These are phyloP conservation scores for Sebastes fasciatus DNA, from an alignment of 2,113 vertebrate species.

Conservation along the genomic window DNA sequence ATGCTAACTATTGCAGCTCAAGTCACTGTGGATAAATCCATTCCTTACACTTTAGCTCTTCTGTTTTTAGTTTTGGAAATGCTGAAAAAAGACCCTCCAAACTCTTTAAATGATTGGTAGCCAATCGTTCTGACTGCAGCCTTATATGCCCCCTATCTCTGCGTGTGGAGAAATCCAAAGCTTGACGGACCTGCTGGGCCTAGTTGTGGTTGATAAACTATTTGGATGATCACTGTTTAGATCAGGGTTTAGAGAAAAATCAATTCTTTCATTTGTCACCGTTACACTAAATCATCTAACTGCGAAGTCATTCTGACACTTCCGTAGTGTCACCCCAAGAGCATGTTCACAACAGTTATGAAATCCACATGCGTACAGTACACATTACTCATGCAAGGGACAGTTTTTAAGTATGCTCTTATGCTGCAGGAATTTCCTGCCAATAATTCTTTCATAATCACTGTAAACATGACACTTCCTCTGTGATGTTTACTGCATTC, in stretches of 20 bases:
- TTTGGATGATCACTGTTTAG: not conserved
- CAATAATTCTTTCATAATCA: conserved; percentile 45
- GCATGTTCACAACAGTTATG: not conserved
- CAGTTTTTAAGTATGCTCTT: conserved; percentile 31
- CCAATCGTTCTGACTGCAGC: not conserved
- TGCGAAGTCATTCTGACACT: conserved; percentile 6
- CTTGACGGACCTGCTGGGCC: not conserved
- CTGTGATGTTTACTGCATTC: conserved; percentile 20
- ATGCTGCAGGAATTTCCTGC: conserved; percentile 28
- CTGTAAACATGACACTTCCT: conserved; percentile 40
- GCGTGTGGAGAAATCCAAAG: not conserved
- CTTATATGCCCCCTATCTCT: fast-evolving
- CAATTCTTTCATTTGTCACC: conserved; percentile 9
- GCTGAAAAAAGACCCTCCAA: not conserved
- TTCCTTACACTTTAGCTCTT: not conserved
- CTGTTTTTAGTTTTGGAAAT: not conserved
- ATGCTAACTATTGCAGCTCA: not conserved
- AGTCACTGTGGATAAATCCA: not conserved
- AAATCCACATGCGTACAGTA: conserved; percentile 18
- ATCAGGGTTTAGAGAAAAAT: conserved; percentile 3
- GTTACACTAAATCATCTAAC: not conserved
- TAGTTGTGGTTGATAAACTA: not conserved
- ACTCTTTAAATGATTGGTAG: not conserved
- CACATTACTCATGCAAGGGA: conserved; percentile 19
- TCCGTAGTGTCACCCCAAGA: not conserved